Base-by-base conservation (phyloP, 2,888 invertebrate genomes). In the Atethmia centrago region DNA sequence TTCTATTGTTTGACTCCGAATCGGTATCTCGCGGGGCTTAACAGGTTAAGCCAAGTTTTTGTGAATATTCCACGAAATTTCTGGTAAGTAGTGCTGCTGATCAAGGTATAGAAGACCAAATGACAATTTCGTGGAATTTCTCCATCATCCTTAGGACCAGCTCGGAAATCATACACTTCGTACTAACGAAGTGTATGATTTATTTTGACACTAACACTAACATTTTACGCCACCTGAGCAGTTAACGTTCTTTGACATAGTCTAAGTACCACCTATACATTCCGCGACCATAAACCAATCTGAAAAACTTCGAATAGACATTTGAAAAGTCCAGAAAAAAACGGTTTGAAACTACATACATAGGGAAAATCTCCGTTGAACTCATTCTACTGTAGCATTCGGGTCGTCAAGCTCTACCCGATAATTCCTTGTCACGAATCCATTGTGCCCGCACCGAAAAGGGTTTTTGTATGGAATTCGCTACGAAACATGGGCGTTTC, bases 341-440 rank as follows among this genome's bases (percentile, higher is more conserved):
- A 28, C 12, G 5, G n/a, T 64, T 51, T 28, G 19, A 45, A 62
- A 64, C 47, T 64, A 69, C 58, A 16, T 56, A 66, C 64, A 68
- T 64, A n/a, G 66, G 45, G 55, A 86, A 88, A 85, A 80, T 82
- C 72, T 72, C 51, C 63, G 61, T 55, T 63, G 25, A 66, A 76
- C 73, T 80, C 76, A 85, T 86, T 89, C 88, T 85, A 75, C 61
- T 81, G 82, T 69, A 73, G 47, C 77, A 78, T 85, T 86, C 71
- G 77, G 78, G 85, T 83, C 79, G 83, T 78, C 79, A 83, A 79
- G 79, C 72, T 45, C 71, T n/a, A 69, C 61, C 76, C 87, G 85
- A 89, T 89, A 89, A 89, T 89, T 87, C 88, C 85, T 72, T 89
- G 89, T 89, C 88, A 88, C 85, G 77, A 70, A 82, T 76, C 85